Evolutionary conservation across 2,113 vertebrate species (phyloP).

Genomic region (Gadus macrocephalus): DNA sequence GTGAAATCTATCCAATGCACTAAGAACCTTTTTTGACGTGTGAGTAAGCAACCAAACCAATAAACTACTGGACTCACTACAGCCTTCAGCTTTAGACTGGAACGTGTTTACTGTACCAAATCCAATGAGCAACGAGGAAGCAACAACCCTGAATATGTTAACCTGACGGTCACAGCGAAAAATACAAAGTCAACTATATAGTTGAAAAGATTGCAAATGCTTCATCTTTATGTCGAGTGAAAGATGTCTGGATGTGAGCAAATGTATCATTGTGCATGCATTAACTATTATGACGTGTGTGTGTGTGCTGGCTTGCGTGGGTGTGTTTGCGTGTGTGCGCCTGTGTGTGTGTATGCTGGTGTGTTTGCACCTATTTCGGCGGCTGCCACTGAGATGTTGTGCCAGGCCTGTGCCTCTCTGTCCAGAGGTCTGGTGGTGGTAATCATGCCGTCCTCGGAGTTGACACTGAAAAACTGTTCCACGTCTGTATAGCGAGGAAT

Average conservation of each 20-base stretch:
- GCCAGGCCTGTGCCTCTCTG: constrained; percentile 88
- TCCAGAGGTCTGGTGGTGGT: constrained; percentile 88
- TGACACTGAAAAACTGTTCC: constrained; percentile 90
- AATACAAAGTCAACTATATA: constrained; percentile 27
- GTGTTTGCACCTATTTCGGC: constrained; percentile 72
- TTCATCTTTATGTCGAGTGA: background rate
- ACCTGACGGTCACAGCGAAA: constrained; percentile 17
- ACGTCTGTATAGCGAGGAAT: constrained; percentile 93
- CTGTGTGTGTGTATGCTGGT: background rate
- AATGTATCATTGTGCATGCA: background rate
- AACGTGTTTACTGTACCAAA: background rate
- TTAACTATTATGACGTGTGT: background rate
- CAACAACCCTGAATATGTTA: constrained; percentile 2
- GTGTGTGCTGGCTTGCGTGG: background rate
- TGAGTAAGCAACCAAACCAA: background rate
- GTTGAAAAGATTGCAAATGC: constrained; percentile 1
- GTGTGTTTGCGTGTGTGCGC: background rate
- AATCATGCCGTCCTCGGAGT: constrained; percentile 88
- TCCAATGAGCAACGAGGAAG: background rate
- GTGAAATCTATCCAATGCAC: background rate
- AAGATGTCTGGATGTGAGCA: background rate
- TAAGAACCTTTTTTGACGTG: too few relatives aligned
- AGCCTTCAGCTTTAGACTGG: background rate
- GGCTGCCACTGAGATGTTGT: constrained; percentile 94
- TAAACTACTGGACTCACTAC: background rate